phyloP scores from a whole-genome alignment of 2,888 invertebrate genomes.

The Listrodromus nycthemerus region DNA sequence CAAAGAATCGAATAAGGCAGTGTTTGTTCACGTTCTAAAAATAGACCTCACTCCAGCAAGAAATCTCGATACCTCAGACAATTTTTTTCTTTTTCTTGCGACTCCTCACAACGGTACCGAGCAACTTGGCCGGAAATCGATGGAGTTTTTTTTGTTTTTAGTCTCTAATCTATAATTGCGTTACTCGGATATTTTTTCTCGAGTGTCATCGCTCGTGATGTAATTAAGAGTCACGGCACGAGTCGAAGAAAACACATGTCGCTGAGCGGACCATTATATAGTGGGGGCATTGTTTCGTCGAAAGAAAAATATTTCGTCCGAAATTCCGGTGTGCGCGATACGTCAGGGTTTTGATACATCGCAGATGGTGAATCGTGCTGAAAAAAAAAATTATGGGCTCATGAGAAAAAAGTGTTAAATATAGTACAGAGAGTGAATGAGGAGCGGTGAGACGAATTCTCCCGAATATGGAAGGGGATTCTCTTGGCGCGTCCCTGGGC shows the following conservation, averaged over 20 bases:
- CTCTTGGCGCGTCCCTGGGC: conserved; percentile 58
- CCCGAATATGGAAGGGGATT: conserved; percentile 62
- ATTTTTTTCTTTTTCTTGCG: conserved; percentile 33
- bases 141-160: background rate
- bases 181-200: background rate
- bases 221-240: background rate
- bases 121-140: conserved; percentile 23
- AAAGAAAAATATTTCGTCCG: conserved; percentile 35
- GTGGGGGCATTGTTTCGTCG: background rate
- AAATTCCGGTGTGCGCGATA: conserved; percentile 61
- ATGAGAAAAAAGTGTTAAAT: background rate
- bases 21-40: conserved; percentile 75
- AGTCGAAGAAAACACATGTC: background rate
- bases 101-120: conserved; percentile 1
- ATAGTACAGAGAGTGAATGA: background rate
- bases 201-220: background rate
- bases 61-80: conserved; percentile 70
- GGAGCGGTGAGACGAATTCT: conserved; percentile 43
- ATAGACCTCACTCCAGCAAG: conserved; percentile 72
- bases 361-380: conserved; percentile 60
- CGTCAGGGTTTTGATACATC: conserved; percentile 46
- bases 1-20: conserved; percentile 64
- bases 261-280: background rate
- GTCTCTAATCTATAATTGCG: background rate
- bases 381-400: background rate